Conservation (phyloP, 2,113 vertebrate species). For the Parotia lawesii region DNA sequence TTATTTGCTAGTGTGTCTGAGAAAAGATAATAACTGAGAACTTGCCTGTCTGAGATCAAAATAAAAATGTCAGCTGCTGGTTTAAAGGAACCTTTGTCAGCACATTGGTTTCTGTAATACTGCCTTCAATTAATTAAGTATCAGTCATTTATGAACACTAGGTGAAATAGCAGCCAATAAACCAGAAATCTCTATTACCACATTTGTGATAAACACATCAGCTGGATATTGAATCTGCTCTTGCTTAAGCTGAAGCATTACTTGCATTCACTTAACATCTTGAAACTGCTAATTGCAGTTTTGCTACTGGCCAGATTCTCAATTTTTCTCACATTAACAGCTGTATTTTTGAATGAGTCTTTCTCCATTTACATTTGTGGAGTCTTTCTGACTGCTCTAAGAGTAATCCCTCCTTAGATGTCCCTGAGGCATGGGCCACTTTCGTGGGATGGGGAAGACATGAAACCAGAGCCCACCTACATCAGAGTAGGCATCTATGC, state of each 20-base stretch:
- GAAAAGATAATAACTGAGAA: neutral
- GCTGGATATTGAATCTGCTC: neutral
- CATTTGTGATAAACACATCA: neutral
- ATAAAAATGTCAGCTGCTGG: neutral
- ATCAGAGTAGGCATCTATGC: neutral
- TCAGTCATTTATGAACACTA: conserved; percentile 18
- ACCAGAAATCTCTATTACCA: neutral
- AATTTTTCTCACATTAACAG: neutral
- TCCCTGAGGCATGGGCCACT: rapidly evolving
- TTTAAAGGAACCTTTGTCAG: conserved; percentile 1
- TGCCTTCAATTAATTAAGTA: conserved; percentile 31
- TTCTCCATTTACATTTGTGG: neutral
- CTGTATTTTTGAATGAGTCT: neutral
- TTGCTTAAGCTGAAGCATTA: neutral
- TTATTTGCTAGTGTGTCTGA: neutral
- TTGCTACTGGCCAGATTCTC: neutral
- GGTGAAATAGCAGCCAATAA: neutral
- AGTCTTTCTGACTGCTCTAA: neutral
- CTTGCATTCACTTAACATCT: neutral
- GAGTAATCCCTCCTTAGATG: neutral
- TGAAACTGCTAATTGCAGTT: neutral
- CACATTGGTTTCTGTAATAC: neutral
- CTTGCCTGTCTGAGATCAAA: neutral
- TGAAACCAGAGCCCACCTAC: neutral
- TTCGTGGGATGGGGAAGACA: too few relatives aligned